phyloP scores from a whole-genome alignment of 2,888 invertebrate species.

The Hydrotaea diabolus region DNA sequence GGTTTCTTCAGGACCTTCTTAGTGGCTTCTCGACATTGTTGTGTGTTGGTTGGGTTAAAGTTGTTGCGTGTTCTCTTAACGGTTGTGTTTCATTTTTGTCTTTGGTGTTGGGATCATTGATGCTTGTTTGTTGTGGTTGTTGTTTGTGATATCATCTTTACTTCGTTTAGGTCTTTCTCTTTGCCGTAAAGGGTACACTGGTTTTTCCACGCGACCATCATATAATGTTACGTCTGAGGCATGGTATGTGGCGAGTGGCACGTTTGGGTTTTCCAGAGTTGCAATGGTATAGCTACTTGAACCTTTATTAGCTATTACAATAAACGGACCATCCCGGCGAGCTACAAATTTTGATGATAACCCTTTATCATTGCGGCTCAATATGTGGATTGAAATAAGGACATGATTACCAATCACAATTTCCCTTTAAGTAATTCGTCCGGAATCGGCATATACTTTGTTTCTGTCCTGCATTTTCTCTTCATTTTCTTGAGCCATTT shows the following conservation, averaged over 20 bases:
- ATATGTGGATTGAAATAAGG: slow-evolving; percentile 7
- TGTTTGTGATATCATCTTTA: not conserved
- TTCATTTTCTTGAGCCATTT: slow-evolving; percentile 38
- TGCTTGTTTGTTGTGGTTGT: not conserved
- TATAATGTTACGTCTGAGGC: not conserved
- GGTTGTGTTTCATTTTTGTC: no score
- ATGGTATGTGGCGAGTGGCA: not conserved
- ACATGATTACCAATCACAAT: slow-evolving; percentile 20
- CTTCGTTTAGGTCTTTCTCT: not conserved
- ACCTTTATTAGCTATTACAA: not conserved
- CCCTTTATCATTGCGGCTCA: not conserved
- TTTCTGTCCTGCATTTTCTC: slow-evolving; percentile 72
- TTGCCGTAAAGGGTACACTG: not conserved
- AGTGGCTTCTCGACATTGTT: no score
- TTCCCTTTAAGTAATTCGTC: not conserved
- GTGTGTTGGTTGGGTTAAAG: no score
- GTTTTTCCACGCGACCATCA: not conserved
- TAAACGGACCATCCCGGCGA: slow-evolving; percentile 9
- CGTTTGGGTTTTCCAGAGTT: not conserved
- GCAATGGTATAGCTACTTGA: not conserved
- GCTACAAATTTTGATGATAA: slow-evolving; percentile 25
- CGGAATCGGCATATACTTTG: slow-evolving; percentile 40
- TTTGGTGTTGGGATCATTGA: no score
- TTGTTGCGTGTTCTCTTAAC: no score
- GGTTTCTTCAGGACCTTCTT: not conserved